Evolutionary conservation across 2,797 vertebrate species (phyloP).

Genomic region (Strix occidentalis): DNA sequence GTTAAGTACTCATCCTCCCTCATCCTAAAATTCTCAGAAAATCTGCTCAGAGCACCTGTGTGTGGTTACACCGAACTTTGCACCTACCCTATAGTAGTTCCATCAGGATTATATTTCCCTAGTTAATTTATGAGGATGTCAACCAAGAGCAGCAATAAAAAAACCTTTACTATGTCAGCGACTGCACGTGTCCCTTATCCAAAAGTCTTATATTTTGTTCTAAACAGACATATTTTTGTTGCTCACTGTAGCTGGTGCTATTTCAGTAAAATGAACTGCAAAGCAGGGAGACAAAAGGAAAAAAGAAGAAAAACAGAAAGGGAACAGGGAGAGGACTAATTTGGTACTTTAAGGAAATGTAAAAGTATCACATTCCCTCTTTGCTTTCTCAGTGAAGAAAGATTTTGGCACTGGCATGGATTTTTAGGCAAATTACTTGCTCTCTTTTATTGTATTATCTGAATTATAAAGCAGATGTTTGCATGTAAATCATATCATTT

Average conservation of each 20-base stretch:
- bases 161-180: not conserved
- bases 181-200: fast-evolving
- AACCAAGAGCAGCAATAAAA: not conserved
- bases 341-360: not conserved
- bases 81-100: not conserved
- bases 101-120: not conserved
- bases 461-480: not conserved
- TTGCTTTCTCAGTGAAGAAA: not conserved
- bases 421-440: not conserved
- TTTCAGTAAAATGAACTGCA: not conserved
- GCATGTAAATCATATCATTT: not conserved
- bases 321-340: not conserved
- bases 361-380: not conserved
- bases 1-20: not conserved
- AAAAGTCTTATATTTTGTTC: not conserved
- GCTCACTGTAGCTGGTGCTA: fast-evolving
- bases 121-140: not conserved
- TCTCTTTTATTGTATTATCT: not conserved
- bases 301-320: not conserved
- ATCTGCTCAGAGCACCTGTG: not conserved
- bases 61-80: not conserved
- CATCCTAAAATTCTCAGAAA: not conserved
- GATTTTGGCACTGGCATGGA: not conserved
- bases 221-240: not conserved
- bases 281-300: not conserved